Conservation (phyloP, 2,888 invertebrate species). For the Macrosoma leucophasiata region DNA sequence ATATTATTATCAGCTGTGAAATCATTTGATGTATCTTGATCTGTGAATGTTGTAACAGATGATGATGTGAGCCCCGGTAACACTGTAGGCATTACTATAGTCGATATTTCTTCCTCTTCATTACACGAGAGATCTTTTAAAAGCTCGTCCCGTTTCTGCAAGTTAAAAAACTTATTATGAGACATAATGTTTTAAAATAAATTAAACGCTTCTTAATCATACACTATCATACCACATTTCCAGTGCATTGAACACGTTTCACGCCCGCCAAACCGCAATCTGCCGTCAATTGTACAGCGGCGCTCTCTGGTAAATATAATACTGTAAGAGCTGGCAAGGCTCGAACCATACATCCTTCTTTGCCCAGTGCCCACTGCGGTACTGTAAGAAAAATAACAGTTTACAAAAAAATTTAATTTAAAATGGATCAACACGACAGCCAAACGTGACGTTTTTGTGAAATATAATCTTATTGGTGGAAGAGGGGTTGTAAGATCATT, state of each 20-base stretch:
- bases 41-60: slow-evolving; percentile 35
- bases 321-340: slow-evolving; percentile 84
- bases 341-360: slow-evolving; percentile 81
- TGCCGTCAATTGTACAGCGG: slow-evolving; percentile 83
- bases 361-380: slow-evolving; percentile 83
- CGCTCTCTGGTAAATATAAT: slow-evolving; percentile 84
- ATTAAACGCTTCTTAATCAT: slow-evolving; percentile 3
- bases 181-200: neutral
- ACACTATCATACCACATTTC: slow-evolving; percentile 78
- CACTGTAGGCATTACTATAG: too few relatives aligned
- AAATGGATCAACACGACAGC: too few relatives aligned
- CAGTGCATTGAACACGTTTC: slow-evolving; percentile 82
- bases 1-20: slow-evolving; percentile 40
- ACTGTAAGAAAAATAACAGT: slow-evolving; percentile 76
- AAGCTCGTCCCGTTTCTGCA: slow-evolving; percentile 78
- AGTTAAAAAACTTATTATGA: slow-evolving; percentile 21
- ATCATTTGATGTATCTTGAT: slow-evolving; percentile 45
- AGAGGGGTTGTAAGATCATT: too few relatives aligned
- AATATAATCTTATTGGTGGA: too few relatives aligned
- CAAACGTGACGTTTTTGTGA: too few relatives aligned
- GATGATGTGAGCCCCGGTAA: slow-evolving; percentile 32
- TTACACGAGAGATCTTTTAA: slow-evolving; percentile 76
- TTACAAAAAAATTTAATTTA: too few relatives aligned
- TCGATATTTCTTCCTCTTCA: slow-evolving; percentile 62
- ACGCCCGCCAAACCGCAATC: slow-evolving; percentile 86